Evolutionary conservation across 2,797 vertebrate species (phyloP).

Genomic region (Hypotaenidia philippensis): DNA sequence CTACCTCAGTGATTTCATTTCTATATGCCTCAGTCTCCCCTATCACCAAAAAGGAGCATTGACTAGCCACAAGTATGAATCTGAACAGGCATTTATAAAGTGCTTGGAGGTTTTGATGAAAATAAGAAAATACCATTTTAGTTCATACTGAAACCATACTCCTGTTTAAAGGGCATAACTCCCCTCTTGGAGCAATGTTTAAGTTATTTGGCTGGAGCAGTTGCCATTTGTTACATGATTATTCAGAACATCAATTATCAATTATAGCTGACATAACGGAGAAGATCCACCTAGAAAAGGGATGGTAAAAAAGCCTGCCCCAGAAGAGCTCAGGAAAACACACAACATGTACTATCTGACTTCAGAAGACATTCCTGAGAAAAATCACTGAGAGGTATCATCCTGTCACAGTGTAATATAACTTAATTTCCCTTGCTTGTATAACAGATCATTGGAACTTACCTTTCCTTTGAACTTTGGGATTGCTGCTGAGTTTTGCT

Average conservation of each 20-base stretch:
- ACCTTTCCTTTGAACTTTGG: background rate
- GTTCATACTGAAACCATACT: background rate
- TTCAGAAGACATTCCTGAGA: background rate
- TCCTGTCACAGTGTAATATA: background rate
- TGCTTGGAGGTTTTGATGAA: background rate
- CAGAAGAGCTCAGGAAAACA: background rate
- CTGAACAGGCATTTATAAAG: background rate
- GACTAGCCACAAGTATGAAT: background rate
- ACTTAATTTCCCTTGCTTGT: background rate
- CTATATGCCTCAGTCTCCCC: background rate
- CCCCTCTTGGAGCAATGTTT: too few species aligned
- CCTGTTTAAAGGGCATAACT: background rate
- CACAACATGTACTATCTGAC: background rate
- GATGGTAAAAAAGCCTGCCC: background rate
- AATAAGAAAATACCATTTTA: background rate
- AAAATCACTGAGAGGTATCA: background rate
- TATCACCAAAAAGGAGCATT: background rate
- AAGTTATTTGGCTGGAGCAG: background rate
- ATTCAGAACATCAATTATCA: background rate
- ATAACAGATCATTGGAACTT: background rate
- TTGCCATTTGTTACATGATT: background rate
- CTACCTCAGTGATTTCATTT: background rate
- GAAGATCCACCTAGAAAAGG: background rate
- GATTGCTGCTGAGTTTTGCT: background rate
- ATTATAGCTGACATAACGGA: background rate